These are phyloP conservation scores for Agrochola lota DNA, from an alignment of 2,888 invertebrate species.

Conservation along the genomic window DNA sequence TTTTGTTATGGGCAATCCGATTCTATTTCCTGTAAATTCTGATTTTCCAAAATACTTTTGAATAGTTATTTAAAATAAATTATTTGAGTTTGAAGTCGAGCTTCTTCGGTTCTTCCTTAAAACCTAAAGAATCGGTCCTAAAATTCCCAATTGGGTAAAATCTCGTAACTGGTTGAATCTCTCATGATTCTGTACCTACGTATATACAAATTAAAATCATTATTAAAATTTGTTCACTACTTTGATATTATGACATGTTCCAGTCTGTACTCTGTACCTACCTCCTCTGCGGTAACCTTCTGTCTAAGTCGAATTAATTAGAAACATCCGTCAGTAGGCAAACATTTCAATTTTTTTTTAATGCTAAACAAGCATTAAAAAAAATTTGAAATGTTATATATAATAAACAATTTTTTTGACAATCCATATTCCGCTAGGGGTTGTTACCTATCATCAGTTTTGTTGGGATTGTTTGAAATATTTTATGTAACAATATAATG, in stretches of 20 bases:
- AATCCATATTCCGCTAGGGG: neutral
- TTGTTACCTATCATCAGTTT: too few species aligned
- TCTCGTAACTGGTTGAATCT: neutral
- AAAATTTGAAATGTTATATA: too few species aligned
- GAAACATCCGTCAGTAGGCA: neutral
- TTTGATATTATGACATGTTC: neutral
- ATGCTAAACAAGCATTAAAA: too few species aligned
- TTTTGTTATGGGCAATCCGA: neutral
- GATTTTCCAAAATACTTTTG: too few species aligned
- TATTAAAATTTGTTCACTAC: neutral
- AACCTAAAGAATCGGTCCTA: neutral
- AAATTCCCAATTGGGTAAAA: neutral
- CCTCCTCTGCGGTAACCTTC: neutral
- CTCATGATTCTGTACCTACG: neutral
- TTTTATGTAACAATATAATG: neutral
- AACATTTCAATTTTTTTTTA: neutral
- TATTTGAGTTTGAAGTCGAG: neutral
- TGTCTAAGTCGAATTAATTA: neutral
- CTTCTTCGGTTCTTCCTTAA: neutral
- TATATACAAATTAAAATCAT: neutral
- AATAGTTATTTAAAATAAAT: neutral
- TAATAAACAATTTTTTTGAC: too few species aligned
- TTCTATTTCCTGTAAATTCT: too few species aligned
- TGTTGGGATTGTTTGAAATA: neutral
- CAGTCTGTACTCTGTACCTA: neutral